phyloP scores from a whole-genome alignment of 2,113 vertebrate species.

The Patagioenas fasciata region DNA sequence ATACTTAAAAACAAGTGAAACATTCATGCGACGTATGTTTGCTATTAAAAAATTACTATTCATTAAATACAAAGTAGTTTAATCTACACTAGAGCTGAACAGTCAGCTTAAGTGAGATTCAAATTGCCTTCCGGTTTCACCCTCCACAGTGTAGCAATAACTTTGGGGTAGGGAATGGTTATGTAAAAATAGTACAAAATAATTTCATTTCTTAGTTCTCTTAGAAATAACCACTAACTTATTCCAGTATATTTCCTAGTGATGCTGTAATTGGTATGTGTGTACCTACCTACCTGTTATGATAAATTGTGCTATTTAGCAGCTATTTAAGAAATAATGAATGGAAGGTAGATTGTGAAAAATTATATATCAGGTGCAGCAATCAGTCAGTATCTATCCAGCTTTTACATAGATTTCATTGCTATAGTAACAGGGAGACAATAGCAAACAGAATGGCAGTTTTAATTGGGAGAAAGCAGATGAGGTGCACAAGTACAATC shows the following conservation, averaged over 20 bases:
- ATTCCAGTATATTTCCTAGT: background rate
- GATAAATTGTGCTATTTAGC: background rate
- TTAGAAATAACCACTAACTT: background rate
- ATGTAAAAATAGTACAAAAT: background rate
- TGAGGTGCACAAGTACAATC: background rate
- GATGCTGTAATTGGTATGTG: background rate
- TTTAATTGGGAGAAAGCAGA: background rate
- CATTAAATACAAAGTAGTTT: slow-evolving; percentile 31
- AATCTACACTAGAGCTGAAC: background rate
- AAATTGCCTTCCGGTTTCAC: background rate
- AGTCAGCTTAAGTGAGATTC: background rate
- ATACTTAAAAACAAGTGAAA: slow-evolving; percentile 43
- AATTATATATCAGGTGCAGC: background rate
- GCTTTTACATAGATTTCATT: background rate
- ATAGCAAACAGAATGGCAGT: background rate
- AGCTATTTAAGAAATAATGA: background rate
- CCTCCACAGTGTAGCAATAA: background rate
- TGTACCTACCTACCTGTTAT: background rate
- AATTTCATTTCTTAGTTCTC: background rate
- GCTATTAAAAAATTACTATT: slow-evolving; percentile 33
- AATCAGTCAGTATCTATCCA: background rate
- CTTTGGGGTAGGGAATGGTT: background rate
- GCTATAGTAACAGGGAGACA: background rate
- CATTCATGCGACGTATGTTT: slow-evolving; percentile 54
- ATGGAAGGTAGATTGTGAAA: background rate